Evolutionary conservation across 1,140 invertebrate species (phyloP).

Genomic region (Rhagoletis zephyria): DNA sequence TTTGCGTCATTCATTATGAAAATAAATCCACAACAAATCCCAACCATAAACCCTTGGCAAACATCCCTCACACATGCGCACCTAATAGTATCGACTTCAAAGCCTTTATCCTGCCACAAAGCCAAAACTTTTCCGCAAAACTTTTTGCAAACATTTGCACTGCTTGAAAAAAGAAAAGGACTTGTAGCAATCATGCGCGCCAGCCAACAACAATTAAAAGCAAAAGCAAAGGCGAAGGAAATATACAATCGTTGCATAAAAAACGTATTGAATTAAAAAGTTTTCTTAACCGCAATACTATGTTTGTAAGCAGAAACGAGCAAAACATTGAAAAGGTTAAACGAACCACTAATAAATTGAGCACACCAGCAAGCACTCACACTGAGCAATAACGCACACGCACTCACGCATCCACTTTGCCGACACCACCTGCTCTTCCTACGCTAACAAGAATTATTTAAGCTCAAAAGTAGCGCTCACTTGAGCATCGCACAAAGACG

Average conservation of each 20-base stretch:
- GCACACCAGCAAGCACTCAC: slow-evolving; percentile 2
- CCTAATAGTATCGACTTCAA: background rate
- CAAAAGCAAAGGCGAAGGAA: slow-evolving; percentile 28
- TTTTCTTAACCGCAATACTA: slow-evolving; percentile 45
- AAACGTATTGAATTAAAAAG: slow-evolving; percentile 53
- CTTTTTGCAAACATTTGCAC: slow-evolving; percentile 46
- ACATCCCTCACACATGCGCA: background rate
- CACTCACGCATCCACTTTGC: background rate
- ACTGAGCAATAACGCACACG: background rate
- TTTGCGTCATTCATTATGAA: background rate
- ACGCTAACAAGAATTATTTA: background rate
- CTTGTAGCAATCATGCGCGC: background rate
- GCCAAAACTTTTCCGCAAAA: slow-evolving; percentile 40
- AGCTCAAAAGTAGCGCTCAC: slow-evolving; percentile 35
- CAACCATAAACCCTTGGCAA: background rate
- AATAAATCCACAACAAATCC: background rate
- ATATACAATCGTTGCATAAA: slow-evolving; percentile 37
- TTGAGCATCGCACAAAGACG: slow-evolving; percentile 14
- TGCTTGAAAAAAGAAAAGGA: background rate
- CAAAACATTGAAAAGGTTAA: slow-evolving; percentile 37
- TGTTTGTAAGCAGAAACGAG: background rate
- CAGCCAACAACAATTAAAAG: slow-evolving; percentile 36
- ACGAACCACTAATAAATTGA: slow-evolving; percentile 50
- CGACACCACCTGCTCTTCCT: background rate
- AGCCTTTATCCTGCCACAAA: slow-evolving; percentile 10